Percentiles rank a stretch among this genome's conserved stretches.
phyloP scores from a whole-genome alignment of 2,888 invertebrate species.

The Eumacrocentrus americanus region DNA sequence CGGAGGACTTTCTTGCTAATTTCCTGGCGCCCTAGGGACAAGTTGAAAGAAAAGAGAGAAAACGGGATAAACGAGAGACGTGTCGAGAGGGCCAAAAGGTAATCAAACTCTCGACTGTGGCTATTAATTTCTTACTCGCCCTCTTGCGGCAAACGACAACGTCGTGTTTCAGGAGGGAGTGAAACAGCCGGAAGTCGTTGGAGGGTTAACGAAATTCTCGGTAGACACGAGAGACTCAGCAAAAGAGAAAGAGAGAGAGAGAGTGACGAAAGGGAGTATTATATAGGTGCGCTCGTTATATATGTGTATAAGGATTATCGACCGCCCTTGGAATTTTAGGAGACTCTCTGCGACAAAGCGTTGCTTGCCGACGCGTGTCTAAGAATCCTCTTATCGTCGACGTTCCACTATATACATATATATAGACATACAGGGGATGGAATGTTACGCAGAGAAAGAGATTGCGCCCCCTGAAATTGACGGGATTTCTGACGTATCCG shows the following conservation, averaged over 20 bases:
- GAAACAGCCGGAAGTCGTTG: conserved; percentile 17
- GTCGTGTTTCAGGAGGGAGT: neutral
- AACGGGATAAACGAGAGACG: conserved; percentile 27
- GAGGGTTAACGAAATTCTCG: conserved; percentile 5
- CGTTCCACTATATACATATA: neutral
- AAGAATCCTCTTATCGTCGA: conserved; percentile 9
- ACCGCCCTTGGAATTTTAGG: conserved; percentile 20
- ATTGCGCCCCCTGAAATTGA: neutral
- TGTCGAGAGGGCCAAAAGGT: conserved; percentile 33
- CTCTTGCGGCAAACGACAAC: too few relatives aligned
- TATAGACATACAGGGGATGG: neutral
- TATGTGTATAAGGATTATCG: too few relatives aligned
- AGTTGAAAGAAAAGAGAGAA: conserved; percentile 21
- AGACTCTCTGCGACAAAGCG: too few relatives aligned
- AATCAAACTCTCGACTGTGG: conserved; percentile 52
- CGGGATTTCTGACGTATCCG: too few relatives aligned
- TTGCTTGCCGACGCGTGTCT: neutral
- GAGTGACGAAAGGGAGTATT: too few relatives aligned
- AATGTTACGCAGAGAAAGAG: neutral
- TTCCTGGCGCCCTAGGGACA: conserved; percentile 28
- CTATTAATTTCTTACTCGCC: conserved; percentile 51
- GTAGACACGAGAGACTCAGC: too few relatives aligned
- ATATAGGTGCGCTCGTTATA: too few relatives aligned
- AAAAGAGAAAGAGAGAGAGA: too few relatives aligned
- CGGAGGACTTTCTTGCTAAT: conserved; percentile 24